phyloP scores from a whole-genome alignment of 2,888 invertebrate genomes.

The Acleris literana region DNA sequence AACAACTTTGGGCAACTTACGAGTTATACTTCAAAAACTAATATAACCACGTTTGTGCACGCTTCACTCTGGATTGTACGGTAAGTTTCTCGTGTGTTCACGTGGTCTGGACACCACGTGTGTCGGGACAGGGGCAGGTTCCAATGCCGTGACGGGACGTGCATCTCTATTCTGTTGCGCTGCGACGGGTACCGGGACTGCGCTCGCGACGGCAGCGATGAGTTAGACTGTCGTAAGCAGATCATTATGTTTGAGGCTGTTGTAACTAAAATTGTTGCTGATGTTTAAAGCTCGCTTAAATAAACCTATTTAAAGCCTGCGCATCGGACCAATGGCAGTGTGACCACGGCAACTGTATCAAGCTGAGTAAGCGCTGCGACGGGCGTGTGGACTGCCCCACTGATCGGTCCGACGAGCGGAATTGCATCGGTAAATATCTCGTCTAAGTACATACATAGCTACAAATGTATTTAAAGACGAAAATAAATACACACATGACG shows the following conservation, averaged over 20 bases:
- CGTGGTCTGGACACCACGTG: constrained; percentile 67
- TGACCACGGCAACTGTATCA: constrained; percentile 87
- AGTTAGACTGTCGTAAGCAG: constrained; percentile 85
- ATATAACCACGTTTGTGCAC: constrained; percentile 48
- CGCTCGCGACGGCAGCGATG: constrained; percentile 85
- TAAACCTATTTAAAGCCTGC: constrained; percentile 83
- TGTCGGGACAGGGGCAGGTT: constrained; percentile 83
- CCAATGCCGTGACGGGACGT: constrained; percentile 89
- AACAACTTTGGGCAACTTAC: neutral
- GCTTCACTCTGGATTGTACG: constrained; percentile 55
- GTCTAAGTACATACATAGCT: neutral
- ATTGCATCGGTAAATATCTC: constrained; percentile 82
- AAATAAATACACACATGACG: no score
- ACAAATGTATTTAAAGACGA: neutral
- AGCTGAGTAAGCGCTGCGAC: constrained; percentile 84
- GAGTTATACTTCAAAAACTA: neutral
- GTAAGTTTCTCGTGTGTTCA: constrained; percentile 64
- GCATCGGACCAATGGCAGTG: constrained; percentile 88
- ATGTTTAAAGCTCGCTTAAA: neutral
- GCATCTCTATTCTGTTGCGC: constrained; percentile 86
- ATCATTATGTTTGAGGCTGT: neutral
- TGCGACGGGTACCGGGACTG: constrained; percentile 91
- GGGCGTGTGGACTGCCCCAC: constrained; percentile 87
- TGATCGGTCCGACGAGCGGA: constrained; percentile 89
- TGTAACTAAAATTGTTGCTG: neutral